Conservation (phyloP, 2,797 vertebrate species). For the Lagorchestes hirsutus region DNA sequence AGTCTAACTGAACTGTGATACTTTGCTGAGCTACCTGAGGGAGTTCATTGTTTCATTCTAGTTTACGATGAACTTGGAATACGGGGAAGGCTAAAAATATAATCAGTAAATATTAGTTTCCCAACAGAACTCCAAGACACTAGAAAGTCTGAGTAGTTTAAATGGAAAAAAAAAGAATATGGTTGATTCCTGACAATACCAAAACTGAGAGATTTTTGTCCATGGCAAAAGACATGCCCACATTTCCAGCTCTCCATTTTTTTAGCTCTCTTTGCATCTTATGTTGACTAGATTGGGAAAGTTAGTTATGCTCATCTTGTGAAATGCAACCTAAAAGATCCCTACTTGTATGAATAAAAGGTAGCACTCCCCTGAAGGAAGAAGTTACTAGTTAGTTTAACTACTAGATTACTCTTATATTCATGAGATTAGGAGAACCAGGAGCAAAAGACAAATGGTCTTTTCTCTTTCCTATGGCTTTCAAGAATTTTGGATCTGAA, state of each 20-base stretch:
- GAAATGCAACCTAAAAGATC: background rate
- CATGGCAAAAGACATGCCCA: background rate
- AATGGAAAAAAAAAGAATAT: constrained; percentile 47
- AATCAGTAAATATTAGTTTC: constrained; percentile 61
- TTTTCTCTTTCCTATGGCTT: background rate
- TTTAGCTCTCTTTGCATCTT: background rate
- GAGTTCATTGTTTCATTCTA: constrained; percentile 66
- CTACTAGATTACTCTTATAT: background rate
- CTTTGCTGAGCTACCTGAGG: constrained; percentile 74
- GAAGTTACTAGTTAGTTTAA: background rate
- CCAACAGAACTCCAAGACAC: constrained; percentile 49
- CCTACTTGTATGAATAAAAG: background rate
- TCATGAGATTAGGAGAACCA: background rate
- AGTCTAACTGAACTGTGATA: constrained; percentile 75
- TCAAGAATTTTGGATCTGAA: constrained; percentile 4
- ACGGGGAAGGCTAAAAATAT: constrained; percentile 65
- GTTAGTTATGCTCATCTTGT: background rate
- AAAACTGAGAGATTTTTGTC: constrained; percentile 6
- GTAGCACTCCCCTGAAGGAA: background rate
- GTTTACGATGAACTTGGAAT: constrained; percentile 77
- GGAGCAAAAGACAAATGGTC: background rate
- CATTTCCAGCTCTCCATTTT: background rate
- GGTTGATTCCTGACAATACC: constrained; percentile 8
- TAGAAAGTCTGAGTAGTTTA: constrained; percentile 49
- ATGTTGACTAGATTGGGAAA: background rate